These are phyloP conservation scores for Spinus pinus DNA, from an alignment of 2,797 vertebrate genomes.

Conservation along the genomic window DNA sequence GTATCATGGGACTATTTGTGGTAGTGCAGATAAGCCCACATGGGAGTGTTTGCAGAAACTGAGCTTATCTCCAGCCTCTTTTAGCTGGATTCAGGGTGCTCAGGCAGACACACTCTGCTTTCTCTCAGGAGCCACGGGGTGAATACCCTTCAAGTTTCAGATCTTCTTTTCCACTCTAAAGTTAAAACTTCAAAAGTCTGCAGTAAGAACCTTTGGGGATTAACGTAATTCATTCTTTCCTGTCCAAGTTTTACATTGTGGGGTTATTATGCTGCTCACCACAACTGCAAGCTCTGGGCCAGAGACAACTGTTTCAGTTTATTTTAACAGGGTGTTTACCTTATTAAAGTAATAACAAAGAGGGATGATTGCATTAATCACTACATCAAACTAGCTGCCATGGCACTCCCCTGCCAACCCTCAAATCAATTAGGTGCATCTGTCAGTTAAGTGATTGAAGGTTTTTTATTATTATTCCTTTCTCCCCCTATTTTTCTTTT, in stretches of 20 bases:
- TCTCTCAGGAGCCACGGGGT: not conserved
- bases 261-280: conserved; percentile 14
- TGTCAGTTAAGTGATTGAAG: conserved; percentile 31
- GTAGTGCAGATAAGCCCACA: conserved; percentile 6
- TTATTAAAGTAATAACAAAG: conserved; percentile 54
- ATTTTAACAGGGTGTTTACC: conserved; percentile 61
- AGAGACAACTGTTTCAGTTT: conserved; percentile 54
- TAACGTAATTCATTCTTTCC: conserved; percentile 57
- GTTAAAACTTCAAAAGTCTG: conserved; percentile 42
- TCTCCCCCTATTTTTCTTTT: not conserved
- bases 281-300: conserved; percentile 40
- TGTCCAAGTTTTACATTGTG: conserved; percentile 36
- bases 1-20: not conserved
- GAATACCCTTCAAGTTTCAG: conserved; percentile 9
- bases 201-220: conserved; percentile 31
- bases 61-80: not conserved
- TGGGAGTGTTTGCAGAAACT: conserved; percentile 41
- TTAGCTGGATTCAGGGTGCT: conserved; percentile 2
- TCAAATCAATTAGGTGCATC: conserved; percentile 57
- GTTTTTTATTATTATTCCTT: conserved; percentile 26
- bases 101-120: not conserved
- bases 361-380: conserved; percentile 37
- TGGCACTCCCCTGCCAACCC: not conserved
- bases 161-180: conserved; percentile 34
- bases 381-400: conserved; percentile 18